Conservation (phyloP, 2,113 vertebrate genomes). For the Benitochromis conjunctus region DNA sequence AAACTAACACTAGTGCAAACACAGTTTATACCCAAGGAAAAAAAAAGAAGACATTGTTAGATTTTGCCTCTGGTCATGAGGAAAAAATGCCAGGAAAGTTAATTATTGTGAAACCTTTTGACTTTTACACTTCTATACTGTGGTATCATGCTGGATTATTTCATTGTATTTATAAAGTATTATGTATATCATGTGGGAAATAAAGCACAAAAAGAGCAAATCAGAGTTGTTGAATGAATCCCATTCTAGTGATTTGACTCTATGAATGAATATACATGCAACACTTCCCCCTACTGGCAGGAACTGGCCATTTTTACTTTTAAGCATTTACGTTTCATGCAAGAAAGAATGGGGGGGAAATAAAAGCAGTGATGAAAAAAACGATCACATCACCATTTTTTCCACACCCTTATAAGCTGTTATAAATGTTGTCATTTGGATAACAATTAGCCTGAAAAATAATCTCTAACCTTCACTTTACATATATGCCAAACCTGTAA, state of each 20-base stretch:
- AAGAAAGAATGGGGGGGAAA: not conserved
- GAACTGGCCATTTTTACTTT: not conserved
- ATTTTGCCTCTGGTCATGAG: not conserved
- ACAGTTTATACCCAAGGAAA: not conserved
- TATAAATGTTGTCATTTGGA: not conserved
- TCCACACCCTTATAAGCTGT: not conserved
- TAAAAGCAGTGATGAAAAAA: not conserved
- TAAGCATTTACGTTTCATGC: constrained; percentile 4
- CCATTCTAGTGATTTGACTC: not conserved
- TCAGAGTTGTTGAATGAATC: constrained; percentile 43
- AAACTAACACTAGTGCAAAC: not conserved
- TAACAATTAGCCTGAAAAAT: not conserved
- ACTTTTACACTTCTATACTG: not conserved
- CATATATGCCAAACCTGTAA: not conserved
- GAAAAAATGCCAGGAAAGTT: not conserved
- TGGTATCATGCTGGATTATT: not conserved
- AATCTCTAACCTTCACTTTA: not conserved
- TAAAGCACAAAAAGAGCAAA: not conserved
- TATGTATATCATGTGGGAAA: not conserved
- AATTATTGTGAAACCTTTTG: not conserved
- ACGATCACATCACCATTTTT: not conserved
- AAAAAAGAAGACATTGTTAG: not conserved
- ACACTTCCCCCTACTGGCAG: constrained; percentile 44
- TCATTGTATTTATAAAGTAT: not conserved
- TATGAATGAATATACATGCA: constrained; percentile 48